Conservation (phyloP, 2,113 vertebrate species). For the Sphyrna mokarran region DNA sequence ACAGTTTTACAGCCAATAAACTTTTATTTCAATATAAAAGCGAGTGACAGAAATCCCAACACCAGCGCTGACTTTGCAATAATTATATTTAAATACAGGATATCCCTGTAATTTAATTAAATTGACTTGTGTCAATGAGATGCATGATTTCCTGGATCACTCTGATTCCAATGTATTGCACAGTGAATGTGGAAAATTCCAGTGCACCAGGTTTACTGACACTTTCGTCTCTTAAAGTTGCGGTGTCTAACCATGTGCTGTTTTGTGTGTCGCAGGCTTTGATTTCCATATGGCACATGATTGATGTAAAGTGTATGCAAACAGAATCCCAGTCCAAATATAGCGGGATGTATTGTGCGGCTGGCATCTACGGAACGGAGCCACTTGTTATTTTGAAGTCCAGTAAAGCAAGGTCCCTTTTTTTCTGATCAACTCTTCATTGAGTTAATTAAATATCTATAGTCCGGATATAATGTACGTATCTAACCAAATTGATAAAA, state of each 20-base stretch:
- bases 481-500: neutral
- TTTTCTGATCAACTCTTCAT: neutral
- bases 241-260: neutral
- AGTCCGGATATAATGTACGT: neutral
- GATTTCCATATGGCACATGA: neutral
- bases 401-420: no score
- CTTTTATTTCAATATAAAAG: neutral
- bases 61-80: neutral
- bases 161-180: neutral
- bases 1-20: neutral
- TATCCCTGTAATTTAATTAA: neutral
- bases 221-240: neutral
- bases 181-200: neutral
- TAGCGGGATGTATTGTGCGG: no score
- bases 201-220: neutral
- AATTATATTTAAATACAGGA: neutral
- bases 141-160: neutral
- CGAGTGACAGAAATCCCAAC: slow-evolving; percentile 11
- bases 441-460: neutral
- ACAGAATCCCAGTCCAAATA: neutral
- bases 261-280: neutral
- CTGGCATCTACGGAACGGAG: neutral
- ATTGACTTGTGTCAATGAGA: neutral
- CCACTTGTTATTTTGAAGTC: neutral
- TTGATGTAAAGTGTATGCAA: neutral